A percentile compares a stretch with the other conserved stretches of the same genome.
These are phyloP conservation scores for Rhynchophorus ferrugineus DNA, from an alignment of 1,140 invertebrate species.

Conservation along the genomic window DNA sequence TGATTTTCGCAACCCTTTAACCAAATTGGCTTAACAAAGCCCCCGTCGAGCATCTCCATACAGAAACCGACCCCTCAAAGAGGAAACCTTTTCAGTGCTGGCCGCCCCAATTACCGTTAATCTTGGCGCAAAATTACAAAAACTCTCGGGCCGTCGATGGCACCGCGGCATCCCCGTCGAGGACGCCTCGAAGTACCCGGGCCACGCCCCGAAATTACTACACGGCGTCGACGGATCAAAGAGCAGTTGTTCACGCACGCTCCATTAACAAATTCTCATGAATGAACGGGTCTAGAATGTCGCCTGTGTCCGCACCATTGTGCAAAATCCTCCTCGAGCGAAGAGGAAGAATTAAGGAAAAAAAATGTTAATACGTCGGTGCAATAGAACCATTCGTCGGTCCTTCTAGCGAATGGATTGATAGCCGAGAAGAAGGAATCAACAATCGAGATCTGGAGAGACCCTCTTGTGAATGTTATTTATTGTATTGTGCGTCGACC, in stretches of 20 bases:
- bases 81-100: too few species aligned
- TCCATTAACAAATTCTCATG: background rate
- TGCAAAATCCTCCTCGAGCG: background rate
- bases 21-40: too few species aligned
- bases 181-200: background rate
- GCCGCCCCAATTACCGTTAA: too few species aligned
- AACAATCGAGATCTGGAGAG: background rate
- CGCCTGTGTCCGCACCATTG: background rate
- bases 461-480: slow-evolving; percentile 20
- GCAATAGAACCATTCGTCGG: too few species aligned
- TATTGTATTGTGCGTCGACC: slow-evolving; percentile 17
- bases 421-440: background rate
- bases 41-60: too few species aligned
- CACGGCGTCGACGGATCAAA: background rate
- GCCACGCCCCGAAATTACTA: background rate
- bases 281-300: background rate
- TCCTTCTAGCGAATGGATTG: background rate
- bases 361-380: background rate
- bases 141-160: background rate
- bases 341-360: background rate
- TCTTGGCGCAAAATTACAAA: background rate
- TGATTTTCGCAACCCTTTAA: too few species aligned
- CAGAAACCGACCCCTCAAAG: too few species aligned
- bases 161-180: background rate
- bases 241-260: background rate